phyloP scores from a whole-genome alignment of 2,888 invertebrate species.

The Chorisops tibialis region DNA sequence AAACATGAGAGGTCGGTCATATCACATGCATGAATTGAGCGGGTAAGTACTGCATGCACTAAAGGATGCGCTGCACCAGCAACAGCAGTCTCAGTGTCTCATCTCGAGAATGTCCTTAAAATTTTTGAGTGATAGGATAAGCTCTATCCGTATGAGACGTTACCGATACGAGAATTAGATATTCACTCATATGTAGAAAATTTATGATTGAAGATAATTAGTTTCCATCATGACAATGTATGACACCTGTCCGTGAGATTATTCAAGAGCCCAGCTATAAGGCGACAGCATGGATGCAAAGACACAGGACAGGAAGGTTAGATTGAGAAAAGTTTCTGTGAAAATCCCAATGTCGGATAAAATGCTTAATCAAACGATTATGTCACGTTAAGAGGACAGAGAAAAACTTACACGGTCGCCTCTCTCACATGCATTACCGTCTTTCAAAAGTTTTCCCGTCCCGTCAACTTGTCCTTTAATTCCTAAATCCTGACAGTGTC shows the following conservation, averaged over 20 bases:
- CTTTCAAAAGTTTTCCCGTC: slow-evolving; percentile 24
- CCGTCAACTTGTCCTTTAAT: slow-evolving; percentile 14
- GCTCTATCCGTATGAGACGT: background rate
- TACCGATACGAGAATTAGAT: background rate
- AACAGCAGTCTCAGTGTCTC: background rate
- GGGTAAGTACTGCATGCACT: background rate
- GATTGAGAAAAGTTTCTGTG: background rate
- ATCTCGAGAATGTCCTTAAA: slow-evolving; percentile 8
- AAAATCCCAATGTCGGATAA: slow-evolving; percentile 30
- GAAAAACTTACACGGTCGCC: slow-evolving; percentile 10
- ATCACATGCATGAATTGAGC: background rate
- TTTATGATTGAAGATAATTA: slow-evolving; percentile 17
- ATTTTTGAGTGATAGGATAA: slow-evolving; percentile 12
- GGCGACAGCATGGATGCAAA: too few species aligned
- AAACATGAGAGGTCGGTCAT: background rate
- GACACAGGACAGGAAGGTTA: too few species aligned
- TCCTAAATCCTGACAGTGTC: slow-evolving; percentile 11
- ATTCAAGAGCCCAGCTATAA: background rate
- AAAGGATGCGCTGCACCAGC: background rate
- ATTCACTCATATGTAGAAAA: background rate
- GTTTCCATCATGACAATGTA: slow-evolving; percentile 20
- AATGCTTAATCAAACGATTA: slow-evolving; percentile 34
- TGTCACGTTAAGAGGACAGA: slow-evolving; percentile 31
- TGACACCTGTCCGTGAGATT: slow-evolving; percentile 18
- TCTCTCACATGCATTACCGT: slow-evolving; percentile 26